phyloP scores from a whole-genome alignment of 2,797 vertebrate species.

The Caiman crocodilus region DNA sequence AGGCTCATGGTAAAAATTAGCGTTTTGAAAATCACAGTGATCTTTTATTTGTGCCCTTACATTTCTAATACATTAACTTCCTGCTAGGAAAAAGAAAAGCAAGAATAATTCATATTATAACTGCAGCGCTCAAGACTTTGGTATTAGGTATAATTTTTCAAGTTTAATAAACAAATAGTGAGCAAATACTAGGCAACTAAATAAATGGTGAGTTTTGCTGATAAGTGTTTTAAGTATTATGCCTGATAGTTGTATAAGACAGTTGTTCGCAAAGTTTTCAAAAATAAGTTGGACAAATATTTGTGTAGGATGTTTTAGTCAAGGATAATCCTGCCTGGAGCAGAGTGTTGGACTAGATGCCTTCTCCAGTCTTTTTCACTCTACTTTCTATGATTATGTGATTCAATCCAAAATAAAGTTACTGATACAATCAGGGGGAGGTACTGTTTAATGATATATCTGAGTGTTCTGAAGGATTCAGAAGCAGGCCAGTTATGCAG shows the following conservation, averaged over 20 bases:
- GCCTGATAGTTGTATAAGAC: no score
- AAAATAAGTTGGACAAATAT: no score
- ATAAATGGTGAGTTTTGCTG: neutral
- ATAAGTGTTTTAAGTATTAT: neutral
- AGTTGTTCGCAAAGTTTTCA: no score
- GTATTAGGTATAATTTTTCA: neutral
- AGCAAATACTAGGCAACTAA: neutral
- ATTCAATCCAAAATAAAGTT: no score
- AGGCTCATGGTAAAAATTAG: neutral
- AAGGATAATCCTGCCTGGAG: no score
- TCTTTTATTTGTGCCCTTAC: neutral
- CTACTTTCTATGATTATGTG: no score
- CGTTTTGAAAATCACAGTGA: neutral
- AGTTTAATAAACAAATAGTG: neutral
- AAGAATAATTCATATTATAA: neutral
- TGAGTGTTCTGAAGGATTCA: neutral
- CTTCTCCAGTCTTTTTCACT: no score
- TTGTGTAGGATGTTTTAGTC: no score
- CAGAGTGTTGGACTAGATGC: no score
- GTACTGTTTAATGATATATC: neutral
- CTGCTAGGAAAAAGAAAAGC: neutral
- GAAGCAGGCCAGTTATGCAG: neutral
- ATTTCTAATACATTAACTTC: constrained; percentile 21
- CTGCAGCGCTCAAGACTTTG: neutral
- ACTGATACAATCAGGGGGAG: neutral